A percentile compares a stretch with the other conserved stretches of the same genome.
phyloP scores from a whole-genome alignment of 1,140 invertebrate species.

The Zaprionus taronus region DNA sequence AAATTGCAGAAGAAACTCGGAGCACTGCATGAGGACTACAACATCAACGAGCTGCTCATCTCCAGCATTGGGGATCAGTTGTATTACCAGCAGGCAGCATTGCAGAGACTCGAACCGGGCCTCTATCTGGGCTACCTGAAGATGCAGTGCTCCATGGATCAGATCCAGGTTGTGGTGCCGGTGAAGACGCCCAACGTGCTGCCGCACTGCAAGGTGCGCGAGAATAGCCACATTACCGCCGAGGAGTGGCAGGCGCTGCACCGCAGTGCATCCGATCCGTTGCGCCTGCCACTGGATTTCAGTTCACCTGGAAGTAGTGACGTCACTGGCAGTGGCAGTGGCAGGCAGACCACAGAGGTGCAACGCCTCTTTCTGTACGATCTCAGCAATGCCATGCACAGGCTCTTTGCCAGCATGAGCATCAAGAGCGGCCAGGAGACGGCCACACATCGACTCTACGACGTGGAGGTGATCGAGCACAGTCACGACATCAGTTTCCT shows the following conservation, averaged over 20 bases:
- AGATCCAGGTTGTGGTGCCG: conserved; percentile 96
- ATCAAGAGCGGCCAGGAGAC: conserved; percentile 88
- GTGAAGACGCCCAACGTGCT: conserved; percentile 95
- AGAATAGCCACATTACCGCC: conserved; percentile 97
- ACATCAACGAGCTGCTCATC: conserved; percentile 92
- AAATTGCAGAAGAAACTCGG: conserved; percentile 88
- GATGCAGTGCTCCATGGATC: conserved; percentile 96
- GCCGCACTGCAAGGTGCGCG: conserved; percentile 95
- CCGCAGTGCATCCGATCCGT: conserved; percentile 81
- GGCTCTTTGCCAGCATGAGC: conserved; percentile 92
- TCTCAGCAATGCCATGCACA: conserved; percentile 88
- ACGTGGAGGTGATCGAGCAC: conserved; percentile 95
- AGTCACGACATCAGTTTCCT: conserved; percentile 95
- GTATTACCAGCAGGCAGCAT: conserved; percentile 93
- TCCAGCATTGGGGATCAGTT: conserved; percentile 95
- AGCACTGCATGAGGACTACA: conserved; percentile 88
- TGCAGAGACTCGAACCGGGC: conserved; percentile 91
- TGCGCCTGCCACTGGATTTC: conserved; percentile 84
- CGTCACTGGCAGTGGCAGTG: conserved; percentile 61
- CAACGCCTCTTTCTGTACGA: conserved; percentile 92
- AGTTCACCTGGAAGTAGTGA: conserved; percentile 83
- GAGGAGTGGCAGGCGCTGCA: conserved; percentile 96
- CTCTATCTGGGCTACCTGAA: conserved; percentile 98
- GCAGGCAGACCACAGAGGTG: conserved; percentile 86
- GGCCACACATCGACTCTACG: conserved; percentile 92